phyloP scores from a whole-genome alignment of 2,888 invertebrate genomes.

The Hyposoter dolosus region DNA sequence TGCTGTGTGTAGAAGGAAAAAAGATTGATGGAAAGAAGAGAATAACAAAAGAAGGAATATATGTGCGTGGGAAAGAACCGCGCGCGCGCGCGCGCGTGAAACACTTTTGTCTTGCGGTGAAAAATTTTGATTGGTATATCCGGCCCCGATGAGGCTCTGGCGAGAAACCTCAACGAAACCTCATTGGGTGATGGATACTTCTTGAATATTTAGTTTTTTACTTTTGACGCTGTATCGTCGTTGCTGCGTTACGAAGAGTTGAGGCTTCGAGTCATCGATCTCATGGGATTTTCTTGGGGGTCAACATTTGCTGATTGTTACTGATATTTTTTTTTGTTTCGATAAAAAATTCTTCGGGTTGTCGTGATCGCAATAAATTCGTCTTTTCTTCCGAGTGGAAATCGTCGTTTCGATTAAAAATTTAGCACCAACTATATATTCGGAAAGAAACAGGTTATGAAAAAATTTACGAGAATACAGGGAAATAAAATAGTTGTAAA shows the following conservation, averaged over 20 bases:
- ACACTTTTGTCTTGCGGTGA: slow-evolving; percentile 8
- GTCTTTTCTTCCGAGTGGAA: background rate
- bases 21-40: background rate
- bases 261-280: background rate
- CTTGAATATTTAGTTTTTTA: background rate
- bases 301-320: background rate
- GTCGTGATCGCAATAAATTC: background rate
- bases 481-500: slow-evolving; percentile 22
- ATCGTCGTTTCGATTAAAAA: background rate
- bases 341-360: background rate
- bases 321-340: background rate
- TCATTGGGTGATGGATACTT: slow-evolving; percentile 5
- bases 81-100: background rate
- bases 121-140: slow-evolving; percentile 16
- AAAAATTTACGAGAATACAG: background rate
- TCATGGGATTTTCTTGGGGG: background rate
- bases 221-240: background rate
- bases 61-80: slow-evolving; percentile 36
- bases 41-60: background rate
- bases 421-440: background rate
- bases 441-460: background rate
- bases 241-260: background rate
- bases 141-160: background rate
- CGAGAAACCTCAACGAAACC: background rate
- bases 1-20: background rate